A percentile compares a stretch with the other conserved stretches of the same genome.
phyloP scores from a whole-genome alignment of 2,888 invertebrate genomes.

The Hirtodrosophila alboralis region DNA sequence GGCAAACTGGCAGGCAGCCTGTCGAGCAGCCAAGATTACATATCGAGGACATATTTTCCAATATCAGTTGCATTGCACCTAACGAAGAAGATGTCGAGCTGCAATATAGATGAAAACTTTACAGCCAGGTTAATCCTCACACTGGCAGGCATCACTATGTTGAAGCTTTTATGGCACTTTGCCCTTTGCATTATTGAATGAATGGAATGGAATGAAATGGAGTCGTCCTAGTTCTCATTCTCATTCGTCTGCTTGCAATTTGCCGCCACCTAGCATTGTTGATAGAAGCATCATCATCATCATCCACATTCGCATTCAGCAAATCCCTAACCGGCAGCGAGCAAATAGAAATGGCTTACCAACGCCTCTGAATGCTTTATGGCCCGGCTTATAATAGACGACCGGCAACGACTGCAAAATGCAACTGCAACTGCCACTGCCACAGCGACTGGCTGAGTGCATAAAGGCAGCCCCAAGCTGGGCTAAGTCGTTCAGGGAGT shows the following conservation, averaged over 20 bases:
- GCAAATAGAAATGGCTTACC: conserved; percentile 62
- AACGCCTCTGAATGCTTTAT: conserved; percentile 54
- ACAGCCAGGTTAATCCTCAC: conserved; percentile 45
- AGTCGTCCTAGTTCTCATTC: conserved; percentile 27
- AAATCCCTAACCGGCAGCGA: conserved; percentile 58
- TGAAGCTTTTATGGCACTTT: conserved; percentile 53
- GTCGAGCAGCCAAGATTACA: no score
- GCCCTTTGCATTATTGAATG: conserved; percentile 64
- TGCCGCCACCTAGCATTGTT: conserved; percentile 48
- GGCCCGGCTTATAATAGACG: conserved; percentile 25
- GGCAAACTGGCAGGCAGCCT: conserved; percentile 39
- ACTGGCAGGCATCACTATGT: conserved; percentile 26
- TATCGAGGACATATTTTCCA: conserved; percentile 55
- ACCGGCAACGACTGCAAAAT: conserved; percentile 7
- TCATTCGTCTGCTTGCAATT: conserved; percentile 43
- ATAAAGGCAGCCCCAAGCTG: conserved; percentile 28
- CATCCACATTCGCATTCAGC: conserved; percentile 22
- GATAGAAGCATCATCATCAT: conserved; percentile 18
- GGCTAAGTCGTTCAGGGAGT: conserved; percentile 45
- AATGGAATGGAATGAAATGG: conserved; percentile 44
- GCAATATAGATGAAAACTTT: conserved; percentile 28
- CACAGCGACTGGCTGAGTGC: conserved; percentile 24
- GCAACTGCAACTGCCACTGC: conserved; percentile 16
- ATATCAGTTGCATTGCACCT: conserved; percentile 51
- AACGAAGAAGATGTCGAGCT: conserved; percentile 62